These are phyloP conservation scores for Gonocerus acuteangulatus DNA, from an alignment of 2,888 invertebrate species.

Conservation along the genomic window DNA sequence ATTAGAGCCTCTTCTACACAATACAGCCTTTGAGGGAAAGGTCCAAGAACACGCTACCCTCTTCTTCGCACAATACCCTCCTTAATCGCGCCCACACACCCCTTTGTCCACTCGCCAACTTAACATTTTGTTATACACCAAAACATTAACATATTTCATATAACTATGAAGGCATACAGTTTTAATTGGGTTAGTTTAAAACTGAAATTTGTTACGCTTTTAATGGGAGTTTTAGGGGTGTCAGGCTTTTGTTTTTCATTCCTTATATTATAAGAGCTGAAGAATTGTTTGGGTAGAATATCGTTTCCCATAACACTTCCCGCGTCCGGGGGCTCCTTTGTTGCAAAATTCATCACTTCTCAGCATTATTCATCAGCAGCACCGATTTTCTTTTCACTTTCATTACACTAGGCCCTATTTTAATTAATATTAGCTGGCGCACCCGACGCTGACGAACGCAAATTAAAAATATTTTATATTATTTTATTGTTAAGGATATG, in stretches of 20 bases:
- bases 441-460: no score
- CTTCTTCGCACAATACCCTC: constrained; percentile 9
- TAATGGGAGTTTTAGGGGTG: neutral
- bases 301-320: neutral
- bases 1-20: constrained; percentile 13
- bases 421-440: no score
- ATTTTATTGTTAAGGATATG: no score
- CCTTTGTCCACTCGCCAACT: constrained; percentile 15
- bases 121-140: constrained; percentile 12
- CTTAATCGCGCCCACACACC: constrained; percentile 4
- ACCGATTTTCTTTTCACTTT: no score
- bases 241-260: constrained; percentile 13
- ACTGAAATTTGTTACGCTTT: constrained; percentile 21
- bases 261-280: constrained; percentile 1
- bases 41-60: constrained; percentile 21
- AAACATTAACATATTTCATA: constrained; percentile 23
- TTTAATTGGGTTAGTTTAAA: constrained; percentile 24
- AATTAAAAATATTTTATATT: no score
- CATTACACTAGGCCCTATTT: no score
- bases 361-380: no score
- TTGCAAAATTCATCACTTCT: neutral
- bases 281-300: constrained; percentile 5
- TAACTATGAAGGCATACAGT: constrained; percentile 20
- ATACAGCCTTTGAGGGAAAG: constrained; percentile 6
- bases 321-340: neutral